Evolutionary conservation across 2,888 invertebrate genomes (phyloP).

Genomic region (Xanthorhoe designata): DNA sequence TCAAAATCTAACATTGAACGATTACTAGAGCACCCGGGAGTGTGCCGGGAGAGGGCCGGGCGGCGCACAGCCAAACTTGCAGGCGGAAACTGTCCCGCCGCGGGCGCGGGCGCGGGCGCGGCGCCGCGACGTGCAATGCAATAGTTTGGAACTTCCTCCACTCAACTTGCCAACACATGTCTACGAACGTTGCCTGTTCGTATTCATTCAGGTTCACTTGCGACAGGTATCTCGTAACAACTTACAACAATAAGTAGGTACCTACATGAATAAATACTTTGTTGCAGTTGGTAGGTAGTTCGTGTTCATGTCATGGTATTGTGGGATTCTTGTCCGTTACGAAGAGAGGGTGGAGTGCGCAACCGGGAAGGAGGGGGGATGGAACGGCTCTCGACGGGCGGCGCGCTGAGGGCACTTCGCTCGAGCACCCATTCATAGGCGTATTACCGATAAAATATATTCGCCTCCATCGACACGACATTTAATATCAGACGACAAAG

Average conservation of each 20-base stretch:
- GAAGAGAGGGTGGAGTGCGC: background rate
- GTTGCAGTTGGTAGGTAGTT: background rate
- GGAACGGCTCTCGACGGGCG: conserved; percentile 3
- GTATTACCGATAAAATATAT: conserved; percentile 30
- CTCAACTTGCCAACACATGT: background rate
- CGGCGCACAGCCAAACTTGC: background rate
- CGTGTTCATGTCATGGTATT: background rate
- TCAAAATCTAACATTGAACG: too few species aligned
- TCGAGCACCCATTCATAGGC: conserved; percentile 28
- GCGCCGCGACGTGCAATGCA: too few species aligned
- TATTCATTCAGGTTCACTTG: background rate
- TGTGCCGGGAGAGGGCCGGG: too few species aligned
- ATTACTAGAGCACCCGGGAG: too few species aligned
- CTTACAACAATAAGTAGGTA: background rate
- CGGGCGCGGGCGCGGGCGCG: background rate
- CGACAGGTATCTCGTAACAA: background rate
- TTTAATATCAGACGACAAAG: conserved; percentile 18
- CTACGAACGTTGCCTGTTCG: background rate
- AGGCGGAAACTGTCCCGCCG: background rate
- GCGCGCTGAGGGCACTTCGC: conserved; percentile 17
- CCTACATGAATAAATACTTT: too few species aligned
- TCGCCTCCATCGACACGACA: conserved; percentile 8
- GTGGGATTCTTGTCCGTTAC: background rate
- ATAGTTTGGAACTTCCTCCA: background rate
- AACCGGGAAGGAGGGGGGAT: background rate